phyloP scores from a whole-genome alignment of 92 coral and sea anemone genomes.

The Paragorgia papillata region DNA sequence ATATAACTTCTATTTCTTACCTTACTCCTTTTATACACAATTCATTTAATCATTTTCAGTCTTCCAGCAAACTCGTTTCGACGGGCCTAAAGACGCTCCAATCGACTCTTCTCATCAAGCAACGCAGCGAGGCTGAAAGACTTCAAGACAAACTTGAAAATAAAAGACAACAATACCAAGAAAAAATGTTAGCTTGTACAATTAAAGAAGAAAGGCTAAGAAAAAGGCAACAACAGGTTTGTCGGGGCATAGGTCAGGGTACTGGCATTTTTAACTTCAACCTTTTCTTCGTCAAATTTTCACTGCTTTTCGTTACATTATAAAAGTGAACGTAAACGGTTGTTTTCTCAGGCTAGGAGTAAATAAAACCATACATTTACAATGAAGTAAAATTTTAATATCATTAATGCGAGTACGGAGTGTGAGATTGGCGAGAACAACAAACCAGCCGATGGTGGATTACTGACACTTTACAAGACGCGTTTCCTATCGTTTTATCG shows the following conservation, averaged over 20 bases:
- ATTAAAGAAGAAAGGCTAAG: constrained; percentile 80
- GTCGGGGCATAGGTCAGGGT: not conserved
- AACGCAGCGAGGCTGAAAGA: constrained; percentile 83
- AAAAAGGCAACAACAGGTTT: constrained; percentile 87
- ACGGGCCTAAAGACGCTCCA: constrained; percentile 88
- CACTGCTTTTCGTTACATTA: too few species aligned
- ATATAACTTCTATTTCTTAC: too few species aligned
- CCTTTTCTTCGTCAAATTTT: not conserved
- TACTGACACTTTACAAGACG: too few species aligned
- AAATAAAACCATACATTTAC: too few species aligned
- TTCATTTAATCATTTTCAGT: not conserved
- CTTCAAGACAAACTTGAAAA: constrained; percentile 81
- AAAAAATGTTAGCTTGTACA: constrained; percentile 81
- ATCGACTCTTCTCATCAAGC: constrained; percentile 87
- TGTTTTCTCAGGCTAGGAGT: too few species aligned
- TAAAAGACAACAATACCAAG: constrained; percentile 78
- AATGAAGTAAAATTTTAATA: too few species aligned
- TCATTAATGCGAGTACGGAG: too few species aligned
- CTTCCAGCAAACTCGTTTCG: constrained; percentile 62
- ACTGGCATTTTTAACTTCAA: not conserved
- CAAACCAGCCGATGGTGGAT: too few species aligned
- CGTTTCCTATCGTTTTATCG: too few species aligned
- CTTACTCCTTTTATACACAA: not conserved
- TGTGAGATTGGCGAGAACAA: too few species aligned
- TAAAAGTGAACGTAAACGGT: too few species aligned